Percentiles rank a stretch among this genome's conserved stretches.
Conservation (phyloP, 2,888 invertebrate species). For the Nasonia oneida region DNA sequence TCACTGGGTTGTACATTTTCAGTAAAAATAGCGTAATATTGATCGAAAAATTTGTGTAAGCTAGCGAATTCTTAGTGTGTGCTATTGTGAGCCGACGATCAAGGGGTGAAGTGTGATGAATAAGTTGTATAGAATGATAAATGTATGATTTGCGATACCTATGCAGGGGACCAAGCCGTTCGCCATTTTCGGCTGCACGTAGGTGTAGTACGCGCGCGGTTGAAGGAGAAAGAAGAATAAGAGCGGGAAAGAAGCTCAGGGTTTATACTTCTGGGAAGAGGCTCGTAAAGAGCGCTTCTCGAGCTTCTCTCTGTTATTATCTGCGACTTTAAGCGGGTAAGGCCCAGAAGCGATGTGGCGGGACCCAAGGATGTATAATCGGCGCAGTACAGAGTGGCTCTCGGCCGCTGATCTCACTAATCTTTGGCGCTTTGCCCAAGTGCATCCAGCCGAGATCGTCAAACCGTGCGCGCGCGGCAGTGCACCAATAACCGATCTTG, state of each 20-base stretch:
- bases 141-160: slow-evolving; percentile 35
- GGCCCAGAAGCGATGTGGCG: slow-evolving; percentile 70
- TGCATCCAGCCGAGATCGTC: neutral
- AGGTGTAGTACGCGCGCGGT: neutral
- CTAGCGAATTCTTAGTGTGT: neutral
- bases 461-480: slow-evolving; percentile 3
- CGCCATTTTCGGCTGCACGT: slow-evolving; percentile 50
- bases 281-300: slow-evolving; percentile 76
- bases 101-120: too few species aligned
- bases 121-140: too few species aligned
- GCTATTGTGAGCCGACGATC: too few species aligned
- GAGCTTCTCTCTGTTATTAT: slow-evolving; percentile 77
- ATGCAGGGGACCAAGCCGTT: slow-evolving; percentile 71
- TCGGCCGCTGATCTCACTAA: slow-evolving; percentile 70
- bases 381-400: slow-evolving; percentile 68
- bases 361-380: slow-evolving; percentile 71
- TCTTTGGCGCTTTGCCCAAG: slow-evolving; percentile 63
- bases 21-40: neutral
- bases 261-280: slow-evolving; percentile 79
- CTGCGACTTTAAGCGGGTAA: slow-evolving; percentile 72
- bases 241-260: slow-evolving; percentile 61
- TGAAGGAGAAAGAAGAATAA: slow-evolving; percentile 23
- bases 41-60: neutral
- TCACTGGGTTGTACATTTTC: slow-evolving; percentile 12
- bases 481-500: slow-evolving; percentile 40